Evolutionary conservation across 37 sponge, comb jelly and placozoan species (phyloP).

Genomic region (Aphrocallistes beatrix): DNA sequence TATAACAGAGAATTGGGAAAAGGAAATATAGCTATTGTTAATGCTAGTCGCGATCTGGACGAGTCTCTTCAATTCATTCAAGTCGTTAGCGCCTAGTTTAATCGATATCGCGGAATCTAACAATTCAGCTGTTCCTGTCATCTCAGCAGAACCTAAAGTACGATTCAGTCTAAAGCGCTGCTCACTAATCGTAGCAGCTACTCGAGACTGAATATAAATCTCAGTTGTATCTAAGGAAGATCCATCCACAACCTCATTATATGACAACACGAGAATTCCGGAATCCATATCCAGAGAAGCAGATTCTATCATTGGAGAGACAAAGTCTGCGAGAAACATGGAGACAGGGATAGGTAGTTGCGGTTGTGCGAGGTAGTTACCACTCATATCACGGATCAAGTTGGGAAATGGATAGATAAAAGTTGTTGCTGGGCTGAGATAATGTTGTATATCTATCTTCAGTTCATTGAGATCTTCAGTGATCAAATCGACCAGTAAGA

Average conservation of each 20-base stretch:
- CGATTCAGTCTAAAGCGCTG: conserved; percentile 10
- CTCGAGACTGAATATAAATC: background rate
- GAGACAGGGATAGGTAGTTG: background rate
- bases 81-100: conserved; percentile 7
- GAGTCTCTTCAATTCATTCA: conserved; percentile 19
- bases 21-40: conserved; percentile 8
- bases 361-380: conserved; percentile 32
- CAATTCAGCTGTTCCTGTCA: background rate
- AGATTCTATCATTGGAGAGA: background rate
- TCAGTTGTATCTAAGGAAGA: conserved; percentile 22
- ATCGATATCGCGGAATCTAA: background rate
- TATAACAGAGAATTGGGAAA: background rate
- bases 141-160: background rate
- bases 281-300: background rate
- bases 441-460: conserved; percentile 39
- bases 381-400: conserved; percentile 56
- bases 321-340: background rate
- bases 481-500: conserved; percentile 50
- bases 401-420: conserved; percentile 32
- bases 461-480: conserved; percentile 70
- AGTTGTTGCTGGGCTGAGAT: conserved; percentile 36
- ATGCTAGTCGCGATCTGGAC: background rate
- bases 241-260: background rate
- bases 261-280: background rate
- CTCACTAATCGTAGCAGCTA: background rate